Evolutionary conservation across 64 coral and sea anemone species (phyloP), one percentile per base, ranked within the genome.

Genomic region (Montipora foliosa): DNA sequence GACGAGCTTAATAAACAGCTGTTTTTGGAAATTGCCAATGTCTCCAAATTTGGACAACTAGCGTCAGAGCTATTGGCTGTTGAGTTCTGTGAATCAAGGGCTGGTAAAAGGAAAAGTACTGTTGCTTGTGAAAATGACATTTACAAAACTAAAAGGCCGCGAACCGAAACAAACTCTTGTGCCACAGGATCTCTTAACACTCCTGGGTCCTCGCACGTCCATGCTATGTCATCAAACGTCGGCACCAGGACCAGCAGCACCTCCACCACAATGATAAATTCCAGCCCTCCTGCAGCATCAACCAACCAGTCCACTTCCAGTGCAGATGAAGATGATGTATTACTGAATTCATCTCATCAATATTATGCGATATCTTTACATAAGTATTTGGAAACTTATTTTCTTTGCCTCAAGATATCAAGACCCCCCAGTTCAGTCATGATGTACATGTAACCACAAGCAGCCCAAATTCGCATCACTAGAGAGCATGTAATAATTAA

Each of bases 281-380:
- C 37, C 37, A 37, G 37, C 47, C 5, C 75, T 22, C 13, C 75
- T 47, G 9, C 75, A 77, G 2, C 67, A 5, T n/a, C 67, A 19
- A 69, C 67, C 67, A 69, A 4, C 67, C 15, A 19, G 5, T 17
- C 13, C 67, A 17, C 67, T 69, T 46, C 29, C 75, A 21, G 22
- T 16, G 45, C 4, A 13, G 24, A 11, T 46, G 75, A 77, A 46
- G 75, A 77, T 44, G 13, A 44, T 10, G 7, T 60, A 7, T 60
- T 77, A 11, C 29, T 77, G 75, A 25, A 77, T 45, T 77, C 75
- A 11, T 77, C 25, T 5, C 75, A 77, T 14, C 75, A 77, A 77
- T 10, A 11, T 47, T 77, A 77, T 46, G 75, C 75, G 8, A 47
- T 77, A 77, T 77, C 29, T 12, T 12, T 77, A 21, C 25, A 25